phyloP scores from a whole-genome alignment of 2,113 vertebrate genomes.

The Urocolius indicus region DNA sequence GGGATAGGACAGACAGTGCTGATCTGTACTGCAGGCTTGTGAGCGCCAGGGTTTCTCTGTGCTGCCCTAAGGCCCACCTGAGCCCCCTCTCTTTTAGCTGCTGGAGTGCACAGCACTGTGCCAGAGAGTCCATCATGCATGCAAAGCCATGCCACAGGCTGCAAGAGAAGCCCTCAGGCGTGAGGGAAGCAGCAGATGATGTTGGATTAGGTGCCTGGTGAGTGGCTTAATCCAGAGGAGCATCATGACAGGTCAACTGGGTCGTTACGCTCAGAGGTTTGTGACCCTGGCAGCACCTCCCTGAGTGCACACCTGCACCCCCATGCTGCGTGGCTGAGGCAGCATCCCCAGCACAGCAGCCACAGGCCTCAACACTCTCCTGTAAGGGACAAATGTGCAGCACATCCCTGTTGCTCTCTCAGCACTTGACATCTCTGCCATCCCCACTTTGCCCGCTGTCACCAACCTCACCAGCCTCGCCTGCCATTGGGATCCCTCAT shows the following conservation, averaged over 20 bases:
- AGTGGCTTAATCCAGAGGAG: not conserved
- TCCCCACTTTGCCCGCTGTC: accelerated
- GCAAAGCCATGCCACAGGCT: not conserved
- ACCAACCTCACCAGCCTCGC: not conserved
- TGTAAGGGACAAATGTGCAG: not conserved
- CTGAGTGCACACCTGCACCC: not conserved
- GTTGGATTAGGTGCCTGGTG: not conserved
- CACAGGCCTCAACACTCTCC: accelerated
- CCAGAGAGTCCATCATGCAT: accelerated
- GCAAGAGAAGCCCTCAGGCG: not conserved
- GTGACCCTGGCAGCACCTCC: not conserved
- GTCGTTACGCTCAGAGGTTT: not conserved
- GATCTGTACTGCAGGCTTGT: not conserved
- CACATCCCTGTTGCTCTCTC: accelerated
- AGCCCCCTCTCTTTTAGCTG: not conserved
- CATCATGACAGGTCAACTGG: accelerated
- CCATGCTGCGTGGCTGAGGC: not conserved
- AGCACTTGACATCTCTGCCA: accelerated
- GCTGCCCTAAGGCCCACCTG: not conserved
- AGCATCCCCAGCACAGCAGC: not conserved
- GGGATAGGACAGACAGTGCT: not conserved
- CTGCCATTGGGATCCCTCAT: not conserved
- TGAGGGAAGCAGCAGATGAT: not conserved
- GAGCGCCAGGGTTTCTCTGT: not conserved
- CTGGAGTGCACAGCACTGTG: accelerated